Evolutionary conservation across 2,113 vertebrate species (phyloP).

Genomic region (Nothocercus nigrocapillus): DNA sequence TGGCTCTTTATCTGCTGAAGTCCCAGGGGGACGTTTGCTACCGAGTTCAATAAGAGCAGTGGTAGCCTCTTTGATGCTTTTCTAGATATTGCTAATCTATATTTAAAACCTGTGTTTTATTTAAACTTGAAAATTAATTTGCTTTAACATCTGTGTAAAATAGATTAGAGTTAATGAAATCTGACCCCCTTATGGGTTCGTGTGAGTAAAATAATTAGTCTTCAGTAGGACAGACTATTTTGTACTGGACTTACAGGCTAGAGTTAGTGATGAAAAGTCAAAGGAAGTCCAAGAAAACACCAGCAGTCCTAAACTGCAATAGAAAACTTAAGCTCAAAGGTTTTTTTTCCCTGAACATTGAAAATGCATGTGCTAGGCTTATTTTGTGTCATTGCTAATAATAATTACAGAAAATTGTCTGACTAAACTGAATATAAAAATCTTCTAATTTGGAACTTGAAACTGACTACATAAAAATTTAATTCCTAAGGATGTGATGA

Average conservation of each 20-base stretch:
- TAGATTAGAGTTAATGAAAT: constrained; percentile 65
- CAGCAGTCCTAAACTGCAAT: neutral
- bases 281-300: constrained; percentile 44
- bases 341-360: neutral
- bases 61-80: neutral
- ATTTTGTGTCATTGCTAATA: constrained; percentile 1
- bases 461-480: neutral
- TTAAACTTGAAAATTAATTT: constrained; percentile 68
- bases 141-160: constrained; percentile 34
- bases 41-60: constrained; percentile 11
- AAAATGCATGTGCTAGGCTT: neutral
- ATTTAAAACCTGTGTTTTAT: constrained; percentile 56
- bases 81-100: constrained; percentile 42
- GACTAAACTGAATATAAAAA: neutral
- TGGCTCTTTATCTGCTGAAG: neutral
- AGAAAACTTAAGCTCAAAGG: neutral
- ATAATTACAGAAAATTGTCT: neutral
- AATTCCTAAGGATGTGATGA: neutral
- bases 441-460: constrained; percentile 22
- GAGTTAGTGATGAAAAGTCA: neutral
- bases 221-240: constrained; percentile 1
- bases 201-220: constrained; percentile 40
- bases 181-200: constrained; percentile 60
- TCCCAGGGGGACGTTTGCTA: neutral
- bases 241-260: constrained; percentile 31